A percentile compares a stretch with the other conserved stretches of the same genome.
Evolutionary conservation across 2,113 vertebrate species (phyloP).

Genomic region (Archocentrus centrarchus): DNA sequence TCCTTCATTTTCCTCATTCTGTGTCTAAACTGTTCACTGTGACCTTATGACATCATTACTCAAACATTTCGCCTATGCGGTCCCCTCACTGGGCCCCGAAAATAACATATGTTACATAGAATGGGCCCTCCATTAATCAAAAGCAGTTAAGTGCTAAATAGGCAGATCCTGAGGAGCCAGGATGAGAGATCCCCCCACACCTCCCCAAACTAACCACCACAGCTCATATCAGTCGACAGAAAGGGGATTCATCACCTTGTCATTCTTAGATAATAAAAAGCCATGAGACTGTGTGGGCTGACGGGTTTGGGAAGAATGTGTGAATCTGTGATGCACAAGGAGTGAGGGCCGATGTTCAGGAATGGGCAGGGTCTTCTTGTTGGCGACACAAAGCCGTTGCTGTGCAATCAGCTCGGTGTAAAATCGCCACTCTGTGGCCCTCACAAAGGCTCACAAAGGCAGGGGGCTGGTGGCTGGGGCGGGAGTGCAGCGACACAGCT

Average conservation of each 20-base stretch:
- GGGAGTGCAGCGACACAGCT: slow-evolving; percentile 86
- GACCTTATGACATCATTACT: slow-evolving; percentile 83
- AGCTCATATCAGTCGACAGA: slow-evolving; percentile 73
- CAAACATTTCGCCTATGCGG: slow-evolving; percentile 76
- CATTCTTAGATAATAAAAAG: slow-evolving; percentile 63
- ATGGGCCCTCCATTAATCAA: slow-evolving; percentile 87
- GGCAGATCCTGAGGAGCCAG: slow-evolving; percentile 80
- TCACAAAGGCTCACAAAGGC: slow-evolving; percentile 87
- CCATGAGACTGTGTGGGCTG: slow-evolving; percentile 48
- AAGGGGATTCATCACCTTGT: slow-evolving; percentile 83
- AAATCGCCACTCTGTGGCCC: slow-evolving; percentile 83
- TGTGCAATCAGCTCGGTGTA: slow-evolving; percentile 87
- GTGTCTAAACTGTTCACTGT: slow-evolving; percentile 70
- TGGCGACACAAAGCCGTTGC: slow-evolving; percentile 84
- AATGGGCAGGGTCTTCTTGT: slow-evolving; percentile 70
- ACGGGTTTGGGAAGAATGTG: slow-evolving; percentile 57
- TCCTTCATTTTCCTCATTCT: slow-evolving; percentile 66
- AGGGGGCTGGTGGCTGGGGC: slow-evolving; percentile 88
- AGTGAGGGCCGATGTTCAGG: slow-evolving; percentile 54
- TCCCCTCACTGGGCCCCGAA: slow-evolving; percentile 66
- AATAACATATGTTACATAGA: slow-evolving; percentile 83
- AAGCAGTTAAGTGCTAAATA: slow-evolving; percentile 84
- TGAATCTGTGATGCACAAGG: slow-evolving; percentile 44
- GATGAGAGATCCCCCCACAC: slow-evolving; percentile 18
- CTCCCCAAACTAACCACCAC: slow-evolving; percentile 7